phyloP scores from a whole-genome alignment of 2,797 vertebrate genomes.

The Acipenser oxyrinchus region DNA sequence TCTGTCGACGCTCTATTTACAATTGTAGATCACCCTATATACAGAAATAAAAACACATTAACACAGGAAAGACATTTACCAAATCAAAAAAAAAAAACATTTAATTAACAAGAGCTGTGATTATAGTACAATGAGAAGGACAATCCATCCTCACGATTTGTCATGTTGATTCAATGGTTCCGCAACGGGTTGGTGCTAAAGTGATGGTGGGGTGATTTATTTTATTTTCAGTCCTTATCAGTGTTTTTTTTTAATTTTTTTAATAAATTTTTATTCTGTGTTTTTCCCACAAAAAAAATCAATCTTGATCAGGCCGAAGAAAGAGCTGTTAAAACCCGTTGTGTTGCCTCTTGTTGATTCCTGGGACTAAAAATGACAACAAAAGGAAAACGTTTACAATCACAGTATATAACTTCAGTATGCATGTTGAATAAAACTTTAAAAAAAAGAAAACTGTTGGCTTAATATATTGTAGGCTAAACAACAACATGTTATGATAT shows the following conservation, averaged over 20 bases:
- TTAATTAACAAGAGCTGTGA: slow-evolving; percentile 63
- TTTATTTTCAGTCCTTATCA: slow-evolving; percentile 39
- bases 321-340: slow-evolving; percentile 87
- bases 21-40: slow-evolving; percentile 93
- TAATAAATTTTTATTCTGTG: slow-evolving; percentile 21
- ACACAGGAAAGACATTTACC: slow-evolving; percentile 72
- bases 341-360: slow-evolving; percentile 84
- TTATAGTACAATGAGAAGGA: slow-evolving; percentile 70
- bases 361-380: slow-evolving; percentile 68
- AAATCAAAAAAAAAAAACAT: slow-evolving; percentile 62
- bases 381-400: too few relatives aligned
- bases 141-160: slow-evolving; percentile 72
- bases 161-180: slow-evolving; percentile 69
- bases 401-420: too few relatives aligned
- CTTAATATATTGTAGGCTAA: too few relatives aligned
- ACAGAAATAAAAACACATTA: slow-evolving; percentile 82
- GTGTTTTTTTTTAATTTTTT: slow-evolving; percentile 23
- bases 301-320: slow-evolving; percentile 84
- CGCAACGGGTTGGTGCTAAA: slow-evolving; percentile 72
- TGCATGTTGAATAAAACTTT: neutral
- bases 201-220: slow-evolving; percentile 63
- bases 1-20: slow-evolving; percentile 93
- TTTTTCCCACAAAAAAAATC: slow-evolving; percentile 38
- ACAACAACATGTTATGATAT: too few relatives aligned
- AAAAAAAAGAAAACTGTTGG: too few relatives aligned